Percentiles rank a stretch among this genome's conserved stretches.
These are phyloP conservation scores for Pygathrix nemaeus DNA, from an alignment of 2,113 vertebrate genomes.

Conservation along the genomic window DNA sequence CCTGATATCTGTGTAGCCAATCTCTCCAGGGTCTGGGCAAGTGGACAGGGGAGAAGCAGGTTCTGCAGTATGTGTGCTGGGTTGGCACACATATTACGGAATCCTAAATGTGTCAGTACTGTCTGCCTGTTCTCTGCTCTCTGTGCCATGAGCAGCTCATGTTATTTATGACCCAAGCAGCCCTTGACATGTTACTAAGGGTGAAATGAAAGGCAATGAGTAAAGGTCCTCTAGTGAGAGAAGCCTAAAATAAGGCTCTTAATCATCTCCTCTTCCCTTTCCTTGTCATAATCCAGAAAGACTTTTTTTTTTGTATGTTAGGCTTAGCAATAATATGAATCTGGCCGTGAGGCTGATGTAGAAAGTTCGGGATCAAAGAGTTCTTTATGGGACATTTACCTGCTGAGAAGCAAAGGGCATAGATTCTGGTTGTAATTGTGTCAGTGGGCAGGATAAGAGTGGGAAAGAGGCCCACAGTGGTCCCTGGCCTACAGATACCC, in stretches of 20 bases:
- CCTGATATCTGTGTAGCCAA: neutral
- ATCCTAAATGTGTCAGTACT: neutral
- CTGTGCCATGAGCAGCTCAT: neutral
- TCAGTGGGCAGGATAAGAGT: neutral
- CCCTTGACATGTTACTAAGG: neutral
- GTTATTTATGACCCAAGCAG: conserved; percentile 16
- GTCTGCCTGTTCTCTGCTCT: neutral
- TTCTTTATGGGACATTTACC: neutral
- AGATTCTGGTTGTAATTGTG: neutral
- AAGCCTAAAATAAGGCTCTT: neutral
- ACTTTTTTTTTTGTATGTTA: neutral
- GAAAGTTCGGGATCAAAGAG: neutral
- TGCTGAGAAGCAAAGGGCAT: neutral
- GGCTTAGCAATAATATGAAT: neutral
- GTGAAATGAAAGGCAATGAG: neutral
- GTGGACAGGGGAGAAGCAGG: neutral
- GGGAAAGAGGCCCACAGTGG: neutral
- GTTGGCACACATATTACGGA: neutral
- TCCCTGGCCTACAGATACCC: neutral
- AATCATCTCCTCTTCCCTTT: neutral
- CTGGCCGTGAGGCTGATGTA: neutral
- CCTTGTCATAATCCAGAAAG: neutral
- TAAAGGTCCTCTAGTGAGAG: conserved; percentile 22
- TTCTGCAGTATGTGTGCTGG: neutral
- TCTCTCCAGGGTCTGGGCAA: neutral